Conservation (phyloP, 2,888 invertebrate genomes). For the Macropis europaea region DNA sequence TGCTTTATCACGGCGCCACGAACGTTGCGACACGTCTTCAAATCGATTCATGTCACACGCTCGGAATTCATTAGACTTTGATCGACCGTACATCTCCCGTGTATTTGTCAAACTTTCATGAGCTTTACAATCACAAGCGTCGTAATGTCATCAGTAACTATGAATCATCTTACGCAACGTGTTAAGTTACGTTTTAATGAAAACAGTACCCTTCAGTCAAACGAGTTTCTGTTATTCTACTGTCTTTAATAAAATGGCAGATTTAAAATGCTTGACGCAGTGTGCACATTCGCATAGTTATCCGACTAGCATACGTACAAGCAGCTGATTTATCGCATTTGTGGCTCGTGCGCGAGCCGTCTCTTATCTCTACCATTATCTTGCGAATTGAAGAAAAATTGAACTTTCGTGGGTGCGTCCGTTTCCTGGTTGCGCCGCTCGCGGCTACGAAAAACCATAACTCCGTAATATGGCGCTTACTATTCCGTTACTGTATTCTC, state of each 20-base stretch:
- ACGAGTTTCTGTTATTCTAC: too few species aligned
- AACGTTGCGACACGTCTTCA: constrained; percentile 35
- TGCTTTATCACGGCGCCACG: constrained; percentile 34
- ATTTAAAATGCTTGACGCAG: constrained; percentile 50
- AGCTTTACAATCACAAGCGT: not conserved
- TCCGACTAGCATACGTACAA: constrained; percentile 34
- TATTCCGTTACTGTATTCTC: not conserved
- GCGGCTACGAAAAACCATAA: constrained; percentile 38
- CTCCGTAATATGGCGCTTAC: constrained; percentile 7
- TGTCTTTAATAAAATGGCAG: too few species aligned
- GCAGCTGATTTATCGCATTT: constrained; percentile 57
- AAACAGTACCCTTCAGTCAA: too few species aligned
- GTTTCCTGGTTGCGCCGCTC: constrained; percentile 48
- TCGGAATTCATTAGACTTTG: constrained; percentile 3
- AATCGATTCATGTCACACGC: constrained; percentile 7
- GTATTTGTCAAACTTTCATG: not conserved
- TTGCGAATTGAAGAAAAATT: constrained; percentile 53
- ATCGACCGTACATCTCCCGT: not conserved
- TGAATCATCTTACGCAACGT: not conserved
- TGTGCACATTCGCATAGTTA: constrained; percentile 35
- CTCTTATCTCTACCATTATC: constrained; percentile 56
- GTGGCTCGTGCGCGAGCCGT: constrained; percentile 30
- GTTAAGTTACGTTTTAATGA: not conserved
- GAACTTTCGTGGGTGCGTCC: constrained; percentile 55
- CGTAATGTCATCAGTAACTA: not conserved